These are phyloP conservation scores for Cebus imitator DNA, from an alignment of 2,113 vertebrate species.

Conservation along the genomic window DNA sequence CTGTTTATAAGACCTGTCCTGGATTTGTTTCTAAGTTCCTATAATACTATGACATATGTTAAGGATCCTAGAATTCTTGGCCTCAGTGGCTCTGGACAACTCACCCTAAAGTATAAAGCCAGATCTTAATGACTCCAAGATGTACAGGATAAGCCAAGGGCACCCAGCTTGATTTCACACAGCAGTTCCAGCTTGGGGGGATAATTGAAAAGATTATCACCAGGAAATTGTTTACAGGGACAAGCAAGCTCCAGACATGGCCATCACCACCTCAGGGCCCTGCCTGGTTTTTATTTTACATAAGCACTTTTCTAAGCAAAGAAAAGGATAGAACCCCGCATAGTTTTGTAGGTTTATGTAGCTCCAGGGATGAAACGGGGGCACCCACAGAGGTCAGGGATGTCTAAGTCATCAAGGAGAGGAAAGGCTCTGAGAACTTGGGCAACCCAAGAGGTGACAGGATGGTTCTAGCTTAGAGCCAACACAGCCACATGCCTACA, in stretches of 20 bases:
- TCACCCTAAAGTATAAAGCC: conserved; percentile 48
- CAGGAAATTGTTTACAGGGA: conserved; percentile 71
- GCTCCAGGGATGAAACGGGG: background rate
- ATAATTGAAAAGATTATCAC: conserved; percentile 75
- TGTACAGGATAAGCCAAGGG: conserved; percentile 53
- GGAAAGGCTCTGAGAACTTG: background rate
- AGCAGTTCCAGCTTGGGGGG: conserved; percentile 45
- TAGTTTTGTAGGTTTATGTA: background rate
- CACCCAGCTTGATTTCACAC: conserved; percentile 54
- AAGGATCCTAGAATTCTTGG: background rate
- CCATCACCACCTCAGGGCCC: background rate
- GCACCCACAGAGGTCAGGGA: background rate
- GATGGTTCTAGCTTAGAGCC: background rate
- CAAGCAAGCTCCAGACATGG: conserved; percentile 43
- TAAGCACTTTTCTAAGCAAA: conserved; percentile 40
- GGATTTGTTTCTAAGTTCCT: background rate
- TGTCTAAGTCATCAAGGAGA: background rate
- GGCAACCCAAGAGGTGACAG: background rate
- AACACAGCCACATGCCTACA: background rate
- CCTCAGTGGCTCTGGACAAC: background rate
- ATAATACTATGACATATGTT: background rate
- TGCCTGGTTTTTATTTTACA: conserved; percentile 60
- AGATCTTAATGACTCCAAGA: conserved; percentile 65
- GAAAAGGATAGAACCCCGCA: background rate
- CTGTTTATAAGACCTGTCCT: background rate